Evolutionary conservation across 2,113 vertebrate genomes (phyloP), one percentile per base, ranked within the genome.

Genomic region (Hippoglossus stenolepis): DNA sequence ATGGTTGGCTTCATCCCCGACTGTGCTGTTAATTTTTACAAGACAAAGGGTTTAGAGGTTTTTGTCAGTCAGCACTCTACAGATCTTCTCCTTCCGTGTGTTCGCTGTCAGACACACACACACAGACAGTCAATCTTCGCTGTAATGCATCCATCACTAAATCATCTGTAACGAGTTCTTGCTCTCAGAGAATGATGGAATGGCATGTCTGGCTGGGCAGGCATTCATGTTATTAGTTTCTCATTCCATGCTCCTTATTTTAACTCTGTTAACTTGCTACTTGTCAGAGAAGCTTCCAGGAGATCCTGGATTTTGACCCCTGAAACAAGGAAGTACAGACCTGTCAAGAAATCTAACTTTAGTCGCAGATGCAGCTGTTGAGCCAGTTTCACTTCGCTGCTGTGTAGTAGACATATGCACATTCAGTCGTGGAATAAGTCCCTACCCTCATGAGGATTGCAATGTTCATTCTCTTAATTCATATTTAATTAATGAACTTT

Each of bases 131-230:
- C 51, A 62, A 9, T 43, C 64, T 15, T 18, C 5, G 18, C 38
- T 78, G 75, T 82, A 31, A 80, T 49, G n/a, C 64, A 85, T 83
- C 85, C 56, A 13, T 78, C 70, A 73, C 69, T 85, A 88, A 87
- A 87, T 92, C 82, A 83, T 1, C 58, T 59, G 23, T 73, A 89
- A 90, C 2, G 57, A 88, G 65, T 65, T 65, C 43, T 20, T 64
- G 77, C 51, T 84, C 74, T 26, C 79, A 0, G 51, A 72, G 54
- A 47, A 72, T 10, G 12, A 3, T 43, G 80, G 82, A 80, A 88
- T 85, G 87, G 77, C 72, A 77, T 68, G 61, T 84, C 38, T 17
- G 84, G 54, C 66, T 31, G n/a, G 40, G 13, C 58, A 74, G 43
- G 68, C 83, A 78, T 81, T 47, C 64, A 61, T 74, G 81, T 61